These are phyloP conservation scores for Parnassius smintheus DNA, from an alignment of 2,888 invertebrate species.

Conservation along the genomic window DNA sequence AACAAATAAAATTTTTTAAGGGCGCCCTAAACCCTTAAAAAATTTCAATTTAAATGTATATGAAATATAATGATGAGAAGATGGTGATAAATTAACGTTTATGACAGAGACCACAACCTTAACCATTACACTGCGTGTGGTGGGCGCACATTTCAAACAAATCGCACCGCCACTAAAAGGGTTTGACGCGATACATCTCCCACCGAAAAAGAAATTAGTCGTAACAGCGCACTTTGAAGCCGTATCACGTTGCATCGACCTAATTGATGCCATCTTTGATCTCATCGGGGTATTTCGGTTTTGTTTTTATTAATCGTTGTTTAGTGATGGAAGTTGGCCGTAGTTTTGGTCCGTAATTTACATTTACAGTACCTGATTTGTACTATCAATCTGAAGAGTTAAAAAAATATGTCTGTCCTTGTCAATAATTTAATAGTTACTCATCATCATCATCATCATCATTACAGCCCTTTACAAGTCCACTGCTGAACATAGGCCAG, in stretches of 20 bases:
- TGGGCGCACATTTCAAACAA: slow-evolving; percentile 44
- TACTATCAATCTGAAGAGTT: no score
- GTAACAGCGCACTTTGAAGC: slow-evolving; percentile 48
- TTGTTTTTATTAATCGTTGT: slow-evolving; percentile 41
- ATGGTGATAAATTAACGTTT: background rate
- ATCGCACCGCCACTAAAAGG: slow-evolving; percentile 56
- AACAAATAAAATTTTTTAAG: no score
- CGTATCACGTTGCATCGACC: slow-evolving; percentile 55
- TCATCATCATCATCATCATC: no score
- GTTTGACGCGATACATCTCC: slow-evolving; percentile 62
- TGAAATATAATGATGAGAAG: no score
- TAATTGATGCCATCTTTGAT: slow-evolving; percentile 72
- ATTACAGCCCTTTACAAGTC: no score
- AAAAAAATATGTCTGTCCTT: no score
- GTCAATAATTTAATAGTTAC: no score
- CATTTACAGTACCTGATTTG: no score
- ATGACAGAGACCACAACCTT: slow-evolving; percentile 1
- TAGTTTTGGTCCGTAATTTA: background rate
- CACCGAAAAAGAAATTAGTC: slow-evolving; percentile 64
- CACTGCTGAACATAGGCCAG: no score
- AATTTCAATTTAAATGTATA: no score
- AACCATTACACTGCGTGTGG: slow-evolving; percentile 48
- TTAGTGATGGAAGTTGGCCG: slow-evolving; percentile 14
- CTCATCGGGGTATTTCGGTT: slow-evolving; percentile 49
- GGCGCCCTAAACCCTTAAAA: no score